Base-by-base conservation (phyloP, 2,888 invertebrate species). In the Ophion slaviceki region DNA sequence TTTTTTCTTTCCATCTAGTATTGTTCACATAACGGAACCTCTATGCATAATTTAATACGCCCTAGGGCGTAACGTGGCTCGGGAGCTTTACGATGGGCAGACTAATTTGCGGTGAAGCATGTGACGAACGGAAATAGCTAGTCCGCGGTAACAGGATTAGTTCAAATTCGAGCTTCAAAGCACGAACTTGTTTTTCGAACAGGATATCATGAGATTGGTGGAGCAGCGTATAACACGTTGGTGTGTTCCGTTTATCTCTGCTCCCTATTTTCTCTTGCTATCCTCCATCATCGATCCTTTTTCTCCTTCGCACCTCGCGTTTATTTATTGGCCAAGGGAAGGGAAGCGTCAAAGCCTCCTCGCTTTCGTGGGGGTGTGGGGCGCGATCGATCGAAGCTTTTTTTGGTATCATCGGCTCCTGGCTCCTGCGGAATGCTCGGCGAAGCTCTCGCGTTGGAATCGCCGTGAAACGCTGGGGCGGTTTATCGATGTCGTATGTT, bases 81-180 rank as follows among this genome's bases (percentile, higher is more conserved):
- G 71, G 36, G 24, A 53, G 10, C 20, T 45, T 70, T 71, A 40
- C 68, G 14, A 67, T 40, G 32, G 36, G 14, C 14, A 6, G 7
- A 20, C 28, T 17, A 61, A 80, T 71, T 64, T 57, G 62, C 53
- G 70, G 62, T 36, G 28, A 36, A 71, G n/a, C n/a, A n/a, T 64
- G 20, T 53, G 14, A 11, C 64, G 24, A 24, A 4, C 5, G 3
- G 7, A 53, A 57, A 36, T 4, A 53, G 53, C 53, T 14, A 5
- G 17, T 11, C 47, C 53, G 68, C 76, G 88, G 87, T 91, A 91
- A 91, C 91, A 91, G 91, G 91, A 92, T 92, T 92, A 91, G 90
- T 90, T 90, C 88, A 88, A 89, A 91, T 91, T 92, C 88, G 91
- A 92, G 92, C 92, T 92, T 93, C 92, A 93, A 93, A 93, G 92